Conservation (phyloP, 2,797 vertebrate genomes). For the Phylloscopus collybita region DNA sequence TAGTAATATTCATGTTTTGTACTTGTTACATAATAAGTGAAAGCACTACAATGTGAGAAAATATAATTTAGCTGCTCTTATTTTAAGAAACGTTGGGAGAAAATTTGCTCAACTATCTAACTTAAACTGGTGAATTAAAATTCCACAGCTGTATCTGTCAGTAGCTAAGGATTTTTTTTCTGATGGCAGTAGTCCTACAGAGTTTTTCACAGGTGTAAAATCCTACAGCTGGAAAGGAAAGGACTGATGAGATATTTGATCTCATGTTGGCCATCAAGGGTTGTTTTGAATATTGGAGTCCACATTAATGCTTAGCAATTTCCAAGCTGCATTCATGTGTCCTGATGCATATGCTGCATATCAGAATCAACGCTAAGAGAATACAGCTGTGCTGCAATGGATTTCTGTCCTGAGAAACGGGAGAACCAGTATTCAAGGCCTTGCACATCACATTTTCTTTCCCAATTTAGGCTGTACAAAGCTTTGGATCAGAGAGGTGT, state of each 20-base stretch:
- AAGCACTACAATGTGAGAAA: neutral
- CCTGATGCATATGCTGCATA: neutral
- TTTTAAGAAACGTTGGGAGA: neutral
- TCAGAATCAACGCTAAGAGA: neutral
- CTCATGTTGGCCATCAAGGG: neutral
- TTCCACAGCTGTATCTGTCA: neutral
- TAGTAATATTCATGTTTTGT: neutral
- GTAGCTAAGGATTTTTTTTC: neutral
- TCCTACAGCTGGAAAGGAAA: neutral
- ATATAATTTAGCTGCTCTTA: neutral
- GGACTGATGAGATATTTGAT: neutral
- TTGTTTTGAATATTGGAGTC: neutral
- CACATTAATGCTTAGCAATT: neutral
- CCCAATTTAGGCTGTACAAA: neutral
- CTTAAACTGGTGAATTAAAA: neutral
- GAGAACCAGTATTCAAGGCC: neutral
- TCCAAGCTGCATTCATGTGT: neutral
- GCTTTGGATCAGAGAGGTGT: rapidly evolving
- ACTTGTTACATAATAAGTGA: neutral
- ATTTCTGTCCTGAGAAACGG: neutral
- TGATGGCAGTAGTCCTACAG: neutral
- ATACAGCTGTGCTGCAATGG: neutral
- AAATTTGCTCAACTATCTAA: neutral
- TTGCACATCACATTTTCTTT: neutral
- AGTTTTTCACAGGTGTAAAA: neutral